Evolutionary conservation across 2,888 invertebrate species (phyloP).

Genomic region (Adineta ricciae): DNA sequence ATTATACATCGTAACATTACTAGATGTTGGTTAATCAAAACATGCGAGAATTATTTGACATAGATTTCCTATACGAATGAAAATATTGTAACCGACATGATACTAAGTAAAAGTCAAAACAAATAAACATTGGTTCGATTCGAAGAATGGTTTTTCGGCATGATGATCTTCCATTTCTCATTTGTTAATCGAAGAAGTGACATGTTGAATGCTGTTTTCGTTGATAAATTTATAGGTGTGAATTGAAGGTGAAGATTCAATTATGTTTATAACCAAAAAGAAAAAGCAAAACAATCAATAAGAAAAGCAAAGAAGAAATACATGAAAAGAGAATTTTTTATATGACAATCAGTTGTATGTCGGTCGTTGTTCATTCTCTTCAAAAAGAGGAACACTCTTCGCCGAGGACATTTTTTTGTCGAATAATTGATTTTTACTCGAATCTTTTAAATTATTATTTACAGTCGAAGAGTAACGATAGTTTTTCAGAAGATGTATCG

Average conservation of each 20-base stretch:
- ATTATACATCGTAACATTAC: not conserved
- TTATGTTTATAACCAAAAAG: not conserved
- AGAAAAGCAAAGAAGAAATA: not conserved
- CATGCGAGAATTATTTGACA: not conserved
- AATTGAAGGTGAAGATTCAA: not conserved
- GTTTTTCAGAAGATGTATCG: not conserved
- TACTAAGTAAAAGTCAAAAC: too few relatives aligned
- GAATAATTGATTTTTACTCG: not conserved
- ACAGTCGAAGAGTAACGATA: not conserved
- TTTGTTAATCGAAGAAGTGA: too few relatives aligned
- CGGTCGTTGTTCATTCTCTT: not conserved
- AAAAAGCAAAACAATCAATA: not conserved
- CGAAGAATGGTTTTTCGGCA: too few relatives aligned
- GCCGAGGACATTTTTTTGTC: not conserved
- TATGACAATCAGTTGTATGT: not conserved
- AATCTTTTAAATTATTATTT: not conserved
- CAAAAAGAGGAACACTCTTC: not conserved
- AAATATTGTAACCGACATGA: not conserved
- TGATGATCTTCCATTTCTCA: not conserved
- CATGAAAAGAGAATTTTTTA: not conserved
- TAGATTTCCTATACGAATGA: not conserved
- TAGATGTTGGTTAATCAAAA: not conserved
- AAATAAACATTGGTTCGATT: too few relatives aligned
- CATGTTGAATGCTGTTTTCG: too few relatives aligned
- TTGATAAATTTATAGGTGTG: not conserved